A percentile compares a stretch with the other conserved stretches of the same genome.
phyloP scores from a whole-genome alignment of 2,113 vertebrate genomes.

The Pteropus alecto region DNA sequence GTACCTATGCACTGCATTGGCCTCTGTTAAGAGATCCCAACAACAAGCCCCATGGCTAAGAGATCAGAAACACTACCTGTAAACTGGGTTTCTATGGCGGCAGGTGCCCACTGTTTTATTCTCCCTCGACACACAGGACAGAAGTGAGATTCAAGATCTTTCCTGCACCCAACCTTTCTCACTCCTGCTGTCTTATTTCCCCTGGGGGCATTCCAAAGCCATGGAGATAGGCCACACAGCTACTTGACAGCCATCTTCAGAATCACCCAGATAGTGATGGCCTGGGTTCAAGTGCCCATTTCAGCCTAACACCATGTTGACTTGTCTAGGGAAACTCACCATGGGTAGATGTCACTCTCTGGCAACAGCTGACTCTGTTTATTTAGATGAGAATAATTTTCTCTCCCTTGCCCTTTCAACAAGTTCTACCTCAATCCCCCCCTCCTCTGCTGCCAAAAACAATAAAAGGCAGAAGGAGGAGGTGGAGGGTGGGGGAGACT shows the following conservation, averaged over 20 bases:
- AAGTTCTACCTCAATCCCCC: constrained; percentile 64
- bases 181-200: neutral
- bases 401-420: constrained; percentile 73
- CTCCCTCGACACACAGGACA: neutral
- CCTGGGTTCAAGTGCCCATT: neutral
- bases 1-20: neutral
- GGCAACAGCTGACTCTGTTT: constrained; percentile 71
- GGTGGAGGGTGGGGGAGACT: neutral
- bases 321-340: neutral
- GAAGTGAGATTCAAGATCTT: neutral
- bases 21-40: neutral
- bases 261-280: neutral
- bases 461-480: constrained; percentile 67
- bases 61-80: neutral
- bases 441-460: constrained; percentile 74
- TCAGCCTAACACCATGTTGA: neutral
- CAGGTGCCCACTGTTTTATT: neutral
- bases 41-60: neutral
- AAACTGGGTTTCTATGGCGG: neutral
- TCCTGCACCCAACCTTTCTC: neutral
- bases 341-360: constrained; percentile 62
- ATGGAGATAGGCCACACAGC: neutral
- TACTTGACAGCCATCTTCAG: neutral
- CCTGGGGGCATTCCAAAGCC: neutral
- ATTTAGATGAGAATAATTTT: constrained; percentile 85